These are phyloP conservation scores for Agrochola litura DNA, from an alignment of 2,888 invertebrate genomes.

Conservation along the genomic window DNA sequence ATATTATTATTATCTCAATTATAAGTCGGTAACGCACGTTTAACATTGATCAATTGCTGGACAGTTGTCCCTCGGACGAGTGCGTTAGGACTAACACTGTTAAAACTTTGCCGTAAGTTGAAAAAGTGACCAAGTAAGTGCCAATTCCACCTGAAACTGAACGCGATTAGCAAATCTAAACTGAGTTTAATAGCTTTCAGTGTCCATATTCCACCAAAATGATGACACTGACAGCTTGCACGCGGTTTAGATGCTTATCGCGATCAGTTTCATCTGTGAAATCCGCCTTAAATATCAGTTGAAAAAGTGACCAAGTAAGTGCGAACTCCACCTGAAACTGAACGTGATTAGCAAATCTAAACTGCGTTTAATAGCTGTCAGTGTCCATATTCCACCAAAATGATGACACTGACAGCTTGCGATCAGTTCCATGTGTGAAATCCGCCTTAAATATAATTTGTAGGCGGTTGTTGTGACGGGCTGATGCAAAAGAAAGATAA, in stretches of 20 bases:
- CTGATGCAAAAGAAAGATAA: neutral
- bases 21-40: conserved; percentile 30
- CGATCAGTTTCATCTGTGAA: neutral
- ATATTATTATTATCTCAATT: neutral
- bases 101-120: neutral
- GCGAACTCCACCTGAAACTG: neutral
- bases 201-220: neutral
- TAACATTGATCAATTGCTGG: conserved; percentile 73
- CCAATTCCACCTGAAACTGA: neutral
- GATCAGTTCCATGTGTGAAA: no score
- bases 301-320: conserved; percentile 7
- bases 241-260: neutral
- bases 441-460: no score
- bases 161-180: neutral
- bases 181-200: neutral
- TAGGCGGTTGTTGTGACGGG: no score
- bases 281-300: neutral
- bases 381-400: neutral
- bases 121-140: conserved; percentile 5
- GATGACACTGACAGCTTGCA: neutral
- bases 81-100: conserved; percentile 40
- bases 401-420: neutral
- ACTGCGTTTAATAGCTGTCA: neutral
- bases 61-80: conserved; percentile 69
- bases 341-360: neutral